Percentiles rank a stretch among this genome's conserved stretches.
These are phyloP conservation scores for Leucosticte australis DNA, from an alignment of 2,113 vertebrate genomes.

Conservation along the genomic window DNA sequence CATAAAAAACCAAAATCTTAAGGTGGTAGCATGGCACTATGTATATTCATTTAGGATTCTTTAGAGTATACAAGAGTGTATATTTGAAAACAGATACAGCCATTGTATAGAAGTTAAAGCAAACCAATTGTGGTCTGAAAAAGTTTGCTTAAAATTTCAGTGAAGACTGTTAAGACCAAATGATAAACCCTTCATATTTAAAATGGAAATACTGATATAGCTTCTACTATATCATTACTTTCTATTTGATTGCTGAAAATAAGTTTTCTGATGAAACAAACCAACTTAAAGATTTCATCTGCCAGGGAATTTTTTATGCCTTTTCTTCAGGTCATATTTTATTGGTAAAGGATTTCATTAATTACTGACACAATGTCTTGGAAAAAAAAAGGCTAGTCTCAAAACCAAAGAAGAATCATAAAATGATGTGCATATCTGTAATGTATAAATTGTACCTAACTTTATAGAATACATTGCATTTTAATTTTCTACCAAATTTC, in stretches of 20 bases:
- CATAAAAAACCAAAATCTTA: neutral
- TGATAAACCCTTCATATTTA: neutral
- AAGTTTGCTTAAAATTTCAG: neutral
- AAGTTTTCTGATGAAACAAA: neutral
- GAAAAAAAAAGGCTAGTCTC: neutral
- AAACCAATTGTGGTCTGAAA: neutral
- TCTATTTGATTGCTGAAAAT: neutral
- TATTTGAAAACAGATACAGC: neutral
- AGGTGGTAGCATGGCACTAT: neutral
- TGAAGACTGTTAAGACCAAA: neutral
- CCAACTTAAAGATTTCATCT: neutral
- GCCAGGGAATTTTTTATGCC: neutral
- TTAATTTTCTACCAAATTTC: neutral
- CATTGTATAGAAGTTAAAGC: neutral
- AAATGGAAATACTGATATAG: neutral
- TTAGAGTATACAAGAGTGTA: neutral
- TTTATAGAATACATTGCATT: neutral
- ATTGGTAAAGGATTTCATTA: neutral
- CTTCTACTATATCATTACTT: neutral
- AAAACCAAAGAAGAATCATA: neutral
- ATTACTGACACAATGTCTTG: neutral
- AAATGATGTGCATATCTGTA: neutral
- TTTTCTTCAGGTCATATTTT: neutral
- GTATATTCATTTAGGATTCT: neutral
- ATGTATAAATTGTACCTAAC: neutral